A percentile compares a stretch with the other conserved stretches of the same genome.
These are phyloP conservation scores for Rana temporaria DNA, from an alignment of 2,113 vertebrate species.

Conservation along the genomic window DNA sequence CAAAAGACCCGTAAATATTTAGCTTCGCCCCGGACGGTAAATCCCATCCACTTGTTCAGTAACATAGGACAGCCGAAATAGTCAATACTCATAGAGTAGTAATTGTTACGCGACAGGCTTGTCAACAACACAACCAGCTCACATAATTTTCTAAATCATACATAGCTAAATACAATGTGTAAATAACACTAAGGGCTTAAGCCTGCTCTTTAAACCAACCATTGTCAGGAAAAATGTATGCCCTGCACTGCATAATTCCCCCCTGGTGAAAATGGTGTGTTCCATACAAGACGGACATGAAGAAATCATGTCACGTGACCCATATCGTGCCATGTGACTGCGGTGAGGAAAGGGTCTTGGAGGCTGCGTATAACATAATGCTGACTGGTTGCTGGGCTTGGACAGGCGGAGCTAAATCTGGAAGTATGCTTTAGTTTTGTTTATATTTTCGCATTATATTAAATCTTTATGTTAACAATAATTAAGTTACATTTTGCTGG, in stretches of 20 bases:
- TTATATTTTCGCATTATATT: too few relatives aligned
- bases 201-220: not conserved
- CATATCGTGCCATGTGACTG: not conserved
- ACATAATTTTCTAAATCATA: not conserved
- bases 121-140: not conserved
- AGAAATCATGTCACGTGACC: conserved; percentile 14
- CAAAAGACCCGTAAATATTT: not conserved
- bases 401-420: too few relatives aligned
- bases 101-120: not conserved
- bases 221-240: not conserved
- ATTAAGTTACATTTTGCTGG: too few relatives aligned
- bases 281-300: not conserved
- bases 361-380: too few relatives aligned
- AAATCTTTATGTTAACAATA: too few relatives aligned
- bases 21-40: conserved; percentile 37
- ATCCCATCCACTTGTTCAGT: conserved; percentile 21
- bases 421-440: too few relatives aligned
- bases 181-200: too few relatives aligned
- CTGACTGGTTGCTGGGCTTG: too few relatives aligned
- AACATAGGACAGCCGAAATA: not conserved
- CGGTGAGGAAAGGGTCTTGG: not conserved
- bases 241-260: not conserved
- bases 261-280: not conserved
- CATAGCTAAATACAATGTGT: not conserved
- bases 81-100: not conserved